Conservation (phyloP, 2,113 vertebrate genomes). For the Paradisaea rubra region DNA sequence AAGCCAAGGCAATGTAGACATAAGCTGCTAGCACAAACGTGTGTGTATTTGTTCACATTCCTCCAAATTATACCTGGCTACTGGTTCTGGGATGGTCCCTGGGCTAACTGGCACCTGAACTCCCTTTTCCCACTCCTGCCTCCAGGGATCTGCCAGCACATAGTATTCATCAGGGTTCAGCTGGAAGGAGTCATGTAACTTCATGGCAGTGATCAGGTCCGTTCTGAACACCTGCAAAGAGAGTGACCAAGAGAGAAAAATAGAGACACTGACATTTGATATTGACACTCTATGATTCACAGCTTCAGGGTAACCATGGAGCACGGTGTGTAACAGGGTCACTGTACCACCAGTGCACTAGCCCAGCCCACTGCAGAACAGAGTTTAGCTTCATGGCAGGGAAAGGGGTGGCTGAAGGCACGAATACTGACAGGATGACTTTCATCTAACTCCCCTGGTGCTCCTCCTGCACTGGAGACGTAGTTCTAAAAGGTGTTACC, state of each 20-base stretch:
- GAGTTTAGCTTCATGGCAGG: background rate
- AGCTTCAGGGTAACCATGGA: conserved; percentile 62
- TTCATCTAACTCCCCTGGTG: background rate
- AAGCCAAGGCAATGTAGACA: background rate
- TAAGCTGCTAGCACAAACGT: background rate
- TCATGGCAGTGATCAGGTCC: conserved; percentile 98
- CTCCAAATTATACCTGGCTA: conserved; percentile 80
- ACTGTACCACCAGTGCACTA: conserved; percentile 7
- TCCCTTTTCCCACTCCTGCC: conserved; percentile 98
- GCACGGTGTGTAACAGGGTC: conserved; percentile 38
- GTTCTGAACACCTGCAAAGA: conserved; percentile 91
- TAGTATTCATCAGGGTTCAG: conserved; percentile 94
- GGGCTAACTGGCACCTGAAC: conserved; percentile 98
- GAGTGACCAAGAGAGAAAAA: conserved; percentile 55
- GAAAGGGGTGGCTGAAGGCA: background rate
- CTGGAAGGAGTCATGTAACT: conserved; percentile 92
- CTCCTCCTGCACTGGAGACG: background rate
- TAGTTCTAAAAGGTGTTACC: background rate
- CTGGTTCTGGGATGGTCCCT: conserved; percentile 85
- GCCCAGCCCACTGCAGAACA: conserved; percentile 10
- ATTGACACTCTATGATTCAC: conserved; percentile 38
- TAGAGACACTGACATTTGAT: conserved; percentile 57
- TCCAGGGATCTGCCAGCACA: conserved; percentile 91
- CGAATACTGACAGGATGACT: background rate
- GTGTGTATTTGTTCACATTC: background rate